These are phyloP conservation scores for Neosalanx taihuensis DNA, from an alignment of 2,797 vertebrate genomes.

Conservation along the genomic window DNA sequence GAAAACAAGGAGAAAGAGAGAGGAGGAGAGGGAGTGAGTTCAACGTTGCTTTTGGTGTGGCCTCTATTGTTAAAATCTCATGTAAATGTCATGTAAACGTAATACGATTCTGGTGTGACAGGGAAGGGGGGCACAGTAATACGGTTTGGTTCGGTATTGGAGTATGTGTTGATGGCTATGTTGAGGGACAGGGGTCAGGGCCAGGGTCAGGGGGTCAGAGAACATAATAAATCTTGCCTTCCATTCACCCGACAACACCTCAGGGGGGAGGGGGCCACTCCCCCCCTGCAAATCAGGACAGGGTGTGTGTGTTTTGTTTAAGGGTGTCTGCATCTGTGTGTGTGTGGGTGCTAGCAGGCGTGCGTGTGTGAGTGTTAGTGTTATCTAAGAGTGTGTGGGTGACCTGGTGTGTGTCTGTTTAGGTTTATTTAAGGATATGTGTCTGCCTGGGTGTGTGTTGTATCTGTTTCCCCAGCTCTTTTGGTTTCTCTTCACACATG, in stretches of 20 bases:
- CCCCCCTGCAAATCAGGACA: background rate
- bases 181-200: background rate
- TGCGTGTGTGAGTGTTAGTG: background rate
- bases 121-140: no score
- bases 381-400: background rate
- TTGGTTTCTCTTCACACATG: conserved; percentile 15
- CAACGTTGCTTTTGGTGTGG: no score
- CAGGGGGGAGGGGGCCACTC: no score
- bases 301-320: no score
- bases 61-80: no score
- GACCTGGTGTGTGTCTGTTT: background rate
- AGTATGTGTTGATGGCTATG: background rate
- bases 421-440: background rate
- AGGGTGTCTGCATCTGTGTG: background rate
- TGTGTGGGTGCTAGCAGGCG: background rate
- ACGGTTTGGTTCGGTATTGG: background rate
- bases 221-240: background rate
- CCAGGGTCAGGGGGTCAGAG: background rate
- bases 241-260: no score
- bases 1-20: background rate
- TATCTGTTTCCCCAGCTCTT: background rate
- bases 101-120: no score
- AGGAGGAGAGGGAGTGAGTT: background rate
- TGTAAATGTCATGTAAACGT: no score
- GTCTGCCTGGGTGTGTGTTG: conserved; percentile 9